These are phyloP conservation scores for Ammodytes dubius DNA, from an alignment of 2,113 vertebrate genomes.

Conservation along the genomic window DNA sequence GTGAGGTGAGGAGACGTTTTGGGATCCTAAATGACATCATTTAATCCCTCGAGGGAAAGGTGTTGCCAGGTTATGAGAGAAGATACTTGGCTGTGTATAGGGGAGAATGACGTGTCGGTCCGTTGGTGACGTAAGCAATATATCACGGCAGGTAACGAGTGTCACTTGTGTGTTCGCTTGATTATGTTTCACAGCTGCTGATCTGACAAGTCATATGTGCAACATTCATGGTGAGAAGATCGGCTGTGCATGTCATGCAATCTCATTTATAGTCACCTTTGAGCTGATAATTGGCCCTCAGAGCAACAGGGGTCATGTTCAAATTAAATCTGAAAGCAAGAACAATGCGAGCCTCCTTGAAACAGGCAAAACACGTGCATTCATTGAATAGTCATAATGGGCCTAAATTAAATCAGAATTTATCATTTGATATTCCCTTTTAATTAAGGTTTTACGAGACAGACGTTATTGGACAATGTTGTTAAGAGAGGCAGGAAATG, in stretches of 20 bases:
- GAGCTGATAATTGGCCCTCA: constrained; percentile 29
- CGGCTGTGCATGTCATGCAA: not conserved
- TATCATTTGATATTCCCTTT: constrained; percentile 6
- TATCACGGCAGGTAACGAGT: constrained; percentile 19
- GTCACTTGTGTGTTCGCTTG: constrained; percentile 18
- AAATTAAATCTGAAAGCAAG: constrained; percentile 21
- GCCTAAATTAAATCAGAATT: constrained; percentile 21
- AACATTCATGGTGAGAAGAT: constrained; percentile 14
- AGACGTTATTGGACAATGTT: constrained; percentile 48
- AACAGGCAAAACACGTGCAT: not conserved
- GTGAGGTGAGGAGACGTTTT: constrained; percentile 32
- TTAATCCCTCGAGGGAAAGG: constrained; percentile 16
- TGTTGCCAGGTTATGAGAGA: constrained; percentile 25
- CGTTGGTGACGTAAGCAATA: not conserved
- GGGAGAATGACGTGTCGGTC: constrained; percentile 11
- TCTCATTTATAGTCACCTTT: constrained; percentile 21
- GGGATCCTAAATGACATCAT: constrained; percentile 33
- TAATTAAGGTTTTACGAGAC: constrained; percentile 39
- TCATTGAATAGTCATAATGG: not conserved
- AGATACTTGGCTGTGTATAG: not conserved
- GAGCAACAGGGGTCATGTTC: not conserved
- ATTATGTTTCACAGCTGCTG: constrained; percentile 22
- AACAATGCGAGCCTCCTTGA: not conserved
- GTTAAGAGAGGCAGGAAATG: constrained; percentile 55
- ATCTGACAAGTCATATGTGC: constrained; percentile 1